Evolutionary conservation across 2,113 vertebrate species (phyloP).

Genomic region (Sarotherodon lohbergeri): DNA sequence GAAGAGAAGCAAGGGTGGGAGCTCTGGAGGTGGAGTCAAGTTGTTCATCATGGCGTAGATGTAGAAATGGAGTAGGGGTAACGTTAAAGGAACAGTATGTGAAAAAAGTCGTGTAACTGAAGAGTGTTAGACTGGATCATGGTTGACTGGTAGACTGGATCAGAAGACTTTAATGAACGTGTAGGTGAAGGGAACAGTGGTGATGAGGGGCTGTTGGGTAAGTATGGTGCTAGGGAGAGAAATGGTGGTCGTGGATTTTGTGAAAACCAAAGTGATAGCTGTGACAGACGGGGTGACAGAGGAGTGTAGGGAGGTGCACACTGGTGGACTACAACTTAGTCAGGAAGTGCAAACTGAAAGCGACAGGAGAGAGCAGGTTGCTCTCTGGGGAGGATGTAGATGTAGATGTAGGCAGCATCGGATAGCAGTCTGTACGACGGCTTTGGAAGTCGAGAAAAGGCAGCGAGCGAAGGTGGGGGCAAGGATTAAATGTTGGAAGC

Average conservation of each 20-base stretch:
- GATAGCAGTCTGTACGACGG: background rate
- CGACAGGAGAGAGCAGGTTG: background rate
- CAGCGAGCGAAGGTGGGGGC: background rate
- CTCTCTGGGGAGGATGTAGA: background rate
- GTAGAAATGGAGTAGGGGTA: background rate
- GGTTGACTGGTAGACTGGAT: background rate
- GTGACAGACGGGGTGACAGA: background rate
- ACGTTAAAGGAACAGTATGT: background rate
- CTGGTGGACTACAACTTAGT: background rate
- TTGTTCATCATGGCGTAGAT: background rate
- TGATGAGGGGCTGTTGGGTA: rapidly evolving
- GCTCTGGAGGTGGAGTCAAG: background rate
- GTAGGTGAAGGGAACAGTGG: background rate
- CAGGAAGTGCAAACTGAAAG: background rate
- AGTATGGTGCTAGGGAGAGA: background rate
- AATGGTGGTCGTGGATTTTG: background rate
- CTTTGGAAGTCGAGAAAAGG: rapidly evolving
- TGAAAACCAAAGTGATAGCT: rapidly evolving
- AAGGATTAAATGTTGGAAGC: background rate
- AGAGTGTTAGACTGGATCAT: background rate
- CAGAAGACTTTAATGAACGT: background rate
- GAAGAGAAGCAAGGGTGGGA: background rate
- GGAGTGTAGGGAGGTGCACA: background rate
- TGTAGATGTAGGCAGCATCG: rapidly evolving
- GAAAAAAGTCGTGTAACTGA: rapidly evolving